phyloP scores from a whole-genome alignment of 1,140 invertebrate genomes.

The Micrasema minimum region DNA sequence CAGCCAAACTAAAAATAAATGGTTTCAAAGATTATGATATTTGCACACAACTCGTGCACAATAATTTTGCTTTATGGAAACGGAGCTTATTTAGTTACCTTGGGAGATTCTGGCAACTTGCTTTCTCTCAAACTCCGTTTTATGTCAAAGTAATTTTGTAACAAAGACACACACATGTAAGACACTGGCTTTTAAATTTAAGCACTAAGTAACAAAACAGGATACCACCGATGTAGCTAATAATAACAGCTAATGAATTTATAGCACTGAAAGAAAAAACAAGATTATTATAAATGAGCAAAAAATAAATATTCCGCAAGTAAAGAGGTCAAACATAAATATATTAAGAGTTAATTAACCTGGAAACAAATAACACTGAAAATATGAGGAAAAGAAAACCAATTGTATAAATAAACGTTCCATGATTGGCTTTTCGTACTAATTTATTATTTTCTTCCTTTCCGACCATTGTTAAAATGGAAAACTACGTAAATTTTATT shows the following conservation, averaged over 20 bases:
- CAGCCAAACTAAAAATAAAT: slow-evolving; percentile 36
- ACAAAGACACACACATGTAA: slow-evolving; percentile 14
- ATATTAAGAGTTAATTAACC: slow-evolving; percentile 33
- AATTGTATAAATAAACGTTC: slow-evolving; percentile 7
- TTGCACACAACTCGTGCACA: too few species aligned
- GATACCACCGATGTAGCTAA: slow-evolving; percentile 46
- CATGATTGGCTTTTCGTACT: slow-evolving; percentile 8
- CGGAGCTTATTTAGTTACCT: slow-evolving; percentile 36
- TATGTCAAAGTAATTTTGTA: slow-evolving; percentile 34
- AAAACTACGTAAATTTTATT: slow-evolving; percentile 39
- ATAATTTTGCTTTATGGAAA: too few species aligned
- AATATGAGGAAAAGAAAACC: slow-evolving; percentile 22
- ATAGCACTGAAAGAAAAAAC: slow-evolving; percentile 40
- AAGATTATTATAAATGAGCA: background rate
- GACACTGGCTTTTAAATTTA: slow-evolving; percentile 43
- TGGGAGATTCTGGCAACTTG: slow-evolving; percentile 32
- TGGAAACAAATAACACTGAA: slow-evolving; percentile 33
- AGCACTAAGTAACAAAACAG: slow-evolving; percentile 47
- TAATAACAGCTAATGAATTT: slow-evolving; percentile 42
- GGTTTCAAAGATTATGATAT: too few species aligned
- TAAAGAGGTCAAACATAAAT: slow-evolving; percentile 35
- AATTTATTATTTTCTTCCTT: slow-evolving; percentile 28
- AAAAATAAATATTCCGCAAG: slow-evolving; percentile 19
- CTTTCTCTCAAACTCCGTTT: slow-evolving; percentile 6
- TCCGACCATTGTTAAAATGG: slow-evolving; percentile 40